These are phyloP conservation scores for Phocoena phocoena DNA, from an alignment of 2,113 vertebrate species.

Conservation along the genomic window DNA sequence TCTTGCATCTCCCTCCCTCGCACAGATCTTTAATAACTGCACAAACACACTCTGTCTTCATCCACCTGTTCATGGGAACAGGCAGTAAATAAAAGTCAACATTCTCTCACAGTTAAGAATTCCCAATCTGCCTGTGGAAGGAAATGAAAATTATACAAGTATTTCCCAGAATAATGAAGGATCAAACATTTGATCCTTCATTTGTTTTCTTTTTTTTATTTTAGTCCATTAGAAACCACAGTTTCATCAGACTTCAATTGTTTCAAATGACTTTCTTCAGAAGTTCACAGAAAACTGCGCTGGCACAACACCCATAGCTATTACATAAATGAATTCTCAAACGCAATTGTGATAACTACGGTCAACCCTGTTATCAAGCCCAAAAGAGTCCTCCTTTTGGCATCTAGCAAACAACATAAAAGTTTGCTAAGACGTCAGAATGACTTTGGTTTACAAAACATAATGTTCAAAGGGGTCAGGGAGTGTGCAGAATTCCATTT, in stretches of 20 bases:
- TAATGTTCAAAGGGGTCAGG: constrained; percentile 52
- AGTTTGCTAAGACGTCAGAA: constrained; percentile 21
- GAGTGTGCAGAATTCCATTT: constrained; percentile 41
- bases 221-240: neutral
- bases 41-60: neutral
- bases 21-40: neutral
- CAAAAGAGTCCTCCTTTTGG: neutral
- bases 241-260: constrained; percentile 18
- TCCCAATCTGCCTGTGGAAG: constrained; percentile 45
- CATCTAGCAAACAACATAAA: constrained; percentile 24
- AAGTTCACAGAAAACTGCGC: constrained; percentile 13
- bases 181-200: neutral
- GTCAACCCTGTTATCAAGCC: neutral
- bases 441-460: constrained; percentile 60
- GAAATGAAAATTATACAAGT: constrained; percentile 60
- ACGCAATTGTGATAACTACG: neutral
- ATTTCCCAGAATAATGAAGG: constrained; percentile 60
- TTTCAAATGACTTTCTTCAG: constrained; percentile 31
- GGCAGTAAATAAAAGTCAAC: constrained; percentile 13
- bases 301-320: neutral
- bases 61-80: neutral
- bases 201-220: neutral
- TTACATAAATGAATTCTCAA: neutral
- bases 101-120: constrained; percentile 27
- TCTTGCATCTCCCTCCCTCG: too few relatives aligned